A percentile compares a stretch with the other conserved stretches of the same genome.
phyloP scores from a whole-genome alignment of 2,113 vertebrate species.

The Phylloscopus trochilus region DNA sequence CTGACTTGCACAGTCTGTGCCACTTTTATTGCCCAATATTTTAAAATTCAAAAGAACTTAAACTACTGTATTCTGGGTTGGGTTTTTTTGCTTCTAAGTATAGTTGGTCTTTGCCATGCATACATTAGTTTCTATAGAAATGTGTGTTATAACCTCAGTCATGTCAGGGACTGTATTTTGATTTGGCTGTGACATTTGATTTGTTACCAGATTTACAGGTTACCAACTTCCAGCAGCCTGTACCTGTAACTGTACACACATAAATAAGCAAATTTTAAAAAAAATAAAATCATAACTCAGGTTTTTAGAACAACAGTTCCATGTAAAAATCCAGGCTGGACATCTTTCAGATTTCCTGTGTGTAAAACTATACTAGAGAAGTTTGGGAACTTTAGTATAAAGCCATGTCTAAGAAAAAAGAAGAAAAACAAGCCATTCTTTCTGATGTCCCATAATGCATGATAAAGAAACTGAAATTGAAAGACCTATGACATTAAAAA shows the following conservation, averaged over 20 bases:
- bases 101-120: neutral
- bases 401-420: neutral
- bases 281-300: neutral
- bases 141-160: neutral
- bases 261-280: neutral
- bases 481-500: neutral
- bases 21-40: neutral
- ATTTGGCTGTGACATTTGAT: neutral
- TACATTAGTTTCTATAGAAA: neutral
- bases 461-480: neutral
- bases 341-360: neutral
- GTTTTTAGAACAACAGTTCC: neutral
- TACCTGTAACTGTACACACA: fast-evolving
- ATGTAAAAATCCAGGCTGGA: neutral
- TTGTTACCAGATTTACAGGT: neutral
- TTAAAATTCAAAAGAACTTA: neutral
- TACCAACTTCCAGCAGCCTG: neutral
- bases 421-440: neutral
- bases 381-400: neutral
- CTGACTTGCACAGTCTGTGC: neutral
- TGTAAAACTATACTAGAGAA: neutral
- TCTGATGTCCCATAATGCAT: neutral
- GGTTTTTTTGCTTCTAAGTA: neutral
- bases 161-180: neutral
- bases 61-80: neutral